phyloP scores from a whole-genome alignment of 2,797 vertebrate species.

The Echiichthys vipera region DNA sequence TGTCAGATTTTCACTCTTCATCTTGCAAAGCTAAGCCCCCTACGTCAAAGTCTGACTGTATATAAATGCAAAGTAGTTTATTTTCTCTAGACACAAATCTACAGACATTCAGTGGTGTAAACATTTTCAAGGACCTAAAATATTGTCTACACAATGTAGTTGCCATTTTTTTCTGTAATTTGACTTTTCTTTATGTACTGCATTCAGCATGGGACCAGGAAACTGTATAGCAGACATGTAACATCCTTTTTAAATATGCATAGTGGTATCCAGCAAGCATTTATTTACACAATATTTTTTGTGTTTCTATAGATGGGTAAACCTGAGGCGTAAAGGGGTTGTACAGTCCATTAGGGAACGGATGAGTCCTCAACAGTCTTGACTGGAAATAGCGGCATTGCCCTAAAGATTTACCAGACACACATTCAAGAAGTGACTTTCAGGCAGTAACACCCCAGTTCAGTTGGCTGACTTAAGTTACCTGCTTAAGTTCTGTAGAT shows the following conservation, averaged over 20 bases:
- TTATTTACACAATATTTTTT: slow-evolving; percentile 33
- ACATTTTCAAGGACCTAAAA: slow-evolving; percentile 8
- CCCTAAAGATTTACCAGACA: slow-evolving; percentile 40
- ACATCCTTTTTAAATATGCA: slow-evolving; percentile 30
- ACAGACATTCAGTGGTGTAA: background rate
- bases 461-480: slow-evolving; percentile 20
- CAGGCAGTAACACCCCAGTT: slow-evolving; percentile 17
- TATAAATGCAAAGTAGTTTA: slow-evolving; percentile 53
- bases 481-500: slow-evolving; percentile 7
- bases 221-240: background rate
- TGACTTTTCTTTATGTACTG: background rate
- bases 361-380: slow-evolving; percentile 24
- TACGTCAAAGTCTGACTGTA: slow-evolving; percentile 32
- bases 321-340: slow-evolving; percentile 35
- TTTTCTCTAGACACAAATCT: slow-evolving; percentile 25
- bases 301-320: slow-evolving; percentile 40
- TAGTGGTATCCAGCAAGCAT: slow-evolving; percentile 21
- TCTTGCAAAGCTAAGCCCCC: slow-evolving; percentile 61
- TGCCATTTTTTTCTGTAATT: background rate
- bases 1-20: slow-evolving; percentile 54
- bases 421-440: slow-evolving; percentile 27
- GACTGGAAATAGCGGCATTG: slow-evolving; percentile 34
- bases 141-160: no score
- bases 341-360: slow-evolving; percentile 23
- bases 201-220: background rate